phyloP scores from a whole-genome alignment of 2,888 invertebrate genomes.

The Mesochorus sp. region DNA sequence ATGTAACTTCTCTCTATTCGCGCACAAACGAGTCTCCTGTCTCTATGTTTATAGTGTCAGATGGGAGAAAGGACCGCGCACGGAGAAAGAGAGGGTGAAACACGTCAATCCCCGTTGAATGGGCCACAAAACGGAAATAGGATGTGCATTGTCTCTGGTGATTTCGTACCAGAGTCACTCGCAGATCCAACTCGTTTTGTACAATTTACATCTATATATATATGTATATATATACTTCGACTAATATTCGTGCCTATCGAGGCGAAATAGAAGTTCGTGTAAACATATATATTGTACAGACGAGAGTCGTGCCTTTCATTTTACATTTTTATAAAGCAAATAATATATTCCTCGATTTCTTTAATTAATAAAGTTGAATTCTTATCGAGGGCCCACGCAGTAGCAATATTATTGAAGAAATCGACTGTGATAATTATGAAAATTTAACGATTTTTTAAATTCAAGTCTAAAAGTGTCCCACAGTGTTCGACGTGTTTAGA shows the following conservation, averaged over 20 bases:
- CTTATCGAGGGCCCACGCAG: no score
- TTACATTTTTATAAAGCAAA: no score
- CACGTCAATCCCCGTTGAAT: conserved; percentile 53
- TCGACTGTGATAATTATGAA: no score
- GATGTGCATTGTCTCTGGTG: conserved; percentile 69
- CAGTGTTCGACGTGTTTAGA: no score
- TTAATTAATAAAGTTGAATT: no score
- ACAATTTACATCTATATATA: conserved; percentile 27
- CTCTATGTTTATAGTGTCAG: conserved; percentile 6
- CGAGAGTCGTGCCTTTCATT: no score
- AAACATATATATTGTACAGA: no score
- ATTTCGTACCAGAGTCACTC: conserved; percentile 54
- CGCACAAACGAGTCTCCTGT: neutral
- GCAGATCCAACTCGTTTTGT: conserved; percentile 36
- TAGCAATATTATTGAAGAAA: no score
- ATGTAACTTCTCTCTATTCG: conserved; percentile 29
- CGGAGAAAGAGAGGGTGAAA: conserved; percentile 23
- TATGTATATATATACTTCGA: no score
- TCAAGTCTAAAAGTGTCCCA: no score
- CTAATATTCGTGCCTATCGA: neutral
- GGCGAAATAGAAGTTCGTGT: neutral
- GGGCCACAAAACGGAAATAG: conserved; percentile 67
- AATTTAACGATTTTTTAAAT: no score
- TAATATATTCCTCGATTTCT: no score
- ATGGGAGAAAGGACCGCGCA: conserved; percentile 10